A percentile compares a stretch with the other conserved stretches of the same genome.
These are phyloP conservation scores for Apis cerana DNA, from an alignment of 1,140 invertebrate genomes.

Conservation along the genomic window DNA sequence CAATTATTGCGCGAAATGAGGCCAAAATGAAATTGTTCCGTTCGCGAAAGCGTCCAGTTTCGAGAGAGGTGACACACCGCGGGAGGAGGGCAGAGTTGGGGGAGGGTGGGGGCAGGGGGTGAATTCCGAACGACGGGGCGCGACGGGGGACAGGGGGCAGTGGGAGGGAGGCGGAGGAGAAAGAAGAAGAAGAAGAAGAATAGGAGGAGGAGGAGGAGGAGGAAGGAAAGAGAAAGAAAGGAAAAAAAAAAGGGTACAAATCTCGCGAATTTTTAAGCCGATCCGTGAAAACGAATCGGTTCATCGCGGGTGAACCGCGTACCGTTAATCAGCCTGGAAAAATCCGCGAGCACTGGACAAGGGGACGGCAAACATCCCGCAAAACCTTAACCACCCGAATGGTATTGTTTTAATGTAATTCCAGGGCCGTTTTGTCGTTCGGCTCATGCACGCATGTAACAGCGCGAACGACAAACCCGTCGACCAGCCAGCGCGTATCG, in stretches of 20 bases:
- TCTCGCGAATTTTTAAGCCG: background rate
- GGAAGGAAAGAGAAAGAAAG: background rate
- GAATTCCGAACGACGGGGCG: too few species aligned
- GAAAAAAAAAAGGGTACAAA: background rate
- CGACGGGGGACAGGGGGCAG: too few species aligned
- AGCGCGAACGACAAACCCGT: conserved; percentile 65
- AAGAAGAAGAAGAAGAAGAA: too few species aligned
- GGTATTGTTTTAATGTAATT: conserved; percentile 73
- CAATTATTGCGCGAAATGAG: conserved; percentile 32
- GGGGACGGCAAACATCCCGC: conserved; percentile 56
- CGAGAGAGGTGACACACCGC: too few species aligned
- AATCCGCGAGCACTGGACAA: conserved; percentile 14
- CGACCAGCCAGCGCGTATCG: conserved; percentile 47
- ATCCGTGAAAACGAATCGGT: background rate
- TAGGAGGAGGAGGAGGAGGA: too few species aligned
- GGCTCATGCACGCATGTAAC: conserved; percentile 61
- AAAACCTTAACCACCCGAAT: conserved; percentile 66
- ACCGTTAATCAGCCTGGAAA: conserved; percentile 22
- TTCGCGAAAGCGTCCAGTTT: conserved; percentile 4
- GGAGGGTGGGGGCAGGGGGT: too few species aligned
- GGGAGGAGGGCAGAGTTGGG: too few species aligned
- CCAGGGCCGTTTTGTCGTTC: conserved; percentile 72
- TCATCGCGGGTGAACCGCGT: background rate
- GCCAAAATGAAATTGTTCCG: conserved; percentile 24
- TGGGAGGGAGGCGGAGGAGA: too few species aligned